Evolutionary conservation across 2,797 vertebrate species (phyloP).

Genomic region (Numenius phaeopus): DNA sequence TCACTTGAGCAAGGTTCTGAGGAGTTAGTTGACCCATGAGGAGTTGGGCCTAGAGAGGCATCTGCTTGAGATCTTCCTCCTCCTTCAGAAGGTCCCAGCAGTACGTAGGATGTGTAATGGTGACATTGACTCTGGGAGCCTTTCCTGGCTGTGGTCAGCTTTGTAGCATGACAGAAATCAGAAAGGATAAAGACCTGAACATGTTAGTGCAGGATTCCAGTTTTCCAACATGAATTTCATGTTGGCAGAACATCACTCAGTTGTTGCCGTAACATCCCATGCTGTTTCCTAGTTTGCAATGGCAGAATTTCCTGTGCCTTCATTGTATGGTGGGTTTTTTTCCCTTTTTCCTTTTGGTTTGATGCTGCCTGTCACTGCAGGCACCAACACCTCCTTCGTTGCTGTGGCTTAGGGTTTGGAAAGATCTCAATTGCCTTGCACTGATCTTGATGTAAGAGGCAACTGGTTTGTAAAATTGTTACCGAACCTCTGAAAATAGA

Average conservation of each 20-base stretch:
- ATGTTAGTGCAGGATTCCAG: not conserved
- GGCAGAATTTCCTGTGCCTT: not conserved
- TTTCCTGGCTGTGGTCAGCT: not conserved
- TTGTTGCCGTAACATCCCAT: not conserved
- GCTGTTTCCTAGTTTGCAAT: not conserved
- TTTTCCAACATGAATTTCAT: not conserved
- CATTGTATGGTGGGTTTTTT: not conserved
- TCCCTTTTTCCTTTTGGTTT: not conserved
- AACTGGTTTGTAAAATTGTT: not conserved
- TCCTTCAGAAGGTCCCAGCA: not conserved
- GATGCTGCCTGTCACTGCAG: not conserved
- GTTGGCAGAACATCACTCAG: not conserved
- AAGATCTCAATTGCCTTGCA: not conserved
- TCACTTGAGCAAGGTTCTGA: not conserved
- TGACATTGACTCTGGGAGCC: not conserved
- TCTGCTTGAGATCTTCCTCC: not conserved
- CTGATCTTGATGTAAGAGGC: not conserved
- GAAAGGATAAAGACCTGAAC: not conserved
- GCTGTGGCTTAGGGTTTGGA: not conserved
- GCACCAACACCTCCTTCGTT: not conserved
- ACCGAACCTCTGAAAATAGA: not conserved
- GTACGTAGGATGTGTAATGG: fast-evolving
- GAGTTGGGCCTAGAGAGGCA: not conserved
- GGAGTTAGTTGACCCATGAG: not conserved
- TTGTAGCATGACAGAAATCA: not conserved